phyloP scores from a whole-genome alignment of 2,797 vertebrate species.

The Helarctos malayanus region DNA sequence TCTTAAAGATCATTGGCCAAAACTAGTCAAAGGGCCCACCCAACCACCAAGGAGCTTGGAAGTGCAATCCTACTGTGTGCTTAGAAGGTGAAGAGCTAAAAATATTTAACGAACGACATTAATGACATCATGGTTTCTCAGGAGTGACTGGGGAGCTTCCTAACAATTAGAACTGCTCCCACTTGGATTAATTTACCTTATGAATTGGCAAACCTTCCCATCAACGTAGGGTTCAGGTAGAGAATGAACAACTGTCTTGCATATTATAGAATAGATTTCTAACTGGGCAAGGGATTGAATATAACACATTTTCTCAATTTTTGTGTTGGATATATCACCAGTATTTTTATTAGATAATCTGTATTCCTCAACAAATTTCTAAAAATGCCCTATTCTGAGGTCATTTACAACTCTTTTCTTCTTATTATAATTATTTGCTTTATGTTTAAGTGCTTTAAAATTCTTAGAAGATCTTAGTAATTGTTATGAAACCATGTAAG shows the following conservation, averaged over 20 bases:
- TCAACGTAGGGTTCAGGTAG: not conserved
- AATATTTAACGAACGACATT: not conserved
- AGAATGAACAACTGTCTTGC: not conserved
- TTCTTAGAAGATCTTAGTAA: not conserved
- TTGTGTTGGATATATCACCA: not conserved
- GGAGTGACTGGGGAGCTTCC: not conserved
- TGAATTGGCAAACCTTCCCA: not conserved
- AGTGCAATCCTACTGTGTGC: not conserved
- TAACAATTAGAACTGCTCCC: not conserved
- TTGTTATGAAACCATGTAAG: not conserved
- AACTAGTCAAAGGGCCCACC: not conserved
- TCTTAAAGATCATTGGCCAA: not conserved
- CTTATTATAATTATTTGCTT: not conserved
- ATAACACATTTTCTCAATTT: not conserved
- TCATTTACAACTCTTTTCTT: not conserved
- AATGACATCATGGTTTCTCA: not conserved
- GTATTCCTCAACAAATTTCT: not conserved
- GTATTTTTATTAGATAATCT: conserved; percentile 10
- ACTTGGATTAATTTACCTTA: not conserved
- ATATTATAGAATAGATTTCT: not conserved
- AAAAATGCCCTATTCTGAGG: not conserved
- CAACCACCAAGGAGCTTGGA: not conserved
- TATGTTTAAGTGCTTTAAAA: not conserved
- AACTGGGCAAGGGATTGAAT: not conserved
- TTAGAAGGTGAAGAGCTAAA: not conserved